Evolutionary conservation across 2,113 vertebrate genomes (phyloP).

Genomic region (Ailuropoda melanoleuca): DNA sequence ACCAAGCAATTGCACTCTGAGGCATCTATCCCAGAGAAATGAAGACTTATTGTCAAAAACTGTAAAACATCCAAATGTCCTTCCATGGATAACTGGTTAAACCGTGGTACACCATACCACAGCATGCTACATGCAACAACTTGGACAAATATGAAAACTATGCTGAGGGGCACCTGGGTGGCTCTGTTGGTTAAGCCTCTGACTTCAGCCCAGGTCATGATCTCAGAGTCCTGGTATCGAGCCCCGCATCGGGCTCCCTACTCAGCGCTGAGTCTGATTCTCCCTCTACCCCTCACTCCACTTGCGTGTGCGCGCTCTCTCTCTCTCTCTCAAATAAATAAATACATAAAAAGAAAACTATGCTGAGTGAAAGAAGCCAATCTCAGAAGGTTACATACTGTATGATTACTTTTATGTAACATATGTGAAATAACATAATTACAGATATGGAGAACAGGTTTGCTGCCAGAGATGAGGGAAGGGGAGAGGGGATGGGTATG

Average conservation of each 20-base stretch:
- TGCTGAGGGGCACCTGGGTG: background rate
- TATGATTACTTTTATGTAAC: background rate
- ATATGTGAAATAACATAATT: background rate
- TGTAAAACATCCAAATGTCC: background rate
- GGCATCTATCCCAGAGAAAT: background rate
- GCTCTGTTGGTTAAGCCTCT: background rate
- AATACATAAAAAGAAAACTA: background rate
- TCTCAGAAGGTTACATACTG: background rate
- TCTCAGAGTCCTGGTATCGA: background rate
- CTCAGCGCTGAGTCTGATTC: no score
- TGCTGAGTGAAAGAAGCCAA: background rate
- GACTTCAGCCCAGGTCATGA: background rate
- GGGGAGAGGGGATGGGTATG: background rate
- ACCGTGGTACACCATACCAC: background rate
- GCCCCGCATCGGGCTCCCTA: background rate
- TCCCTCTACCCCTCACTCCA: no score
- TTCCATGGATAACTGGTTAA: background rate
- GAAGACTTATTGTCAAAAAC: background rate
- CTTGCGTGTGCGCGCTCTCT: no score
- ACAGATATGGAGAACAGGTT: background rate
- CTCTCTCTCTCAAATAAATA: no score
- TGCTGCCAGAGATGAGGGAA: background rate
- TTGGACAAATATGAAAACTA: background rate
- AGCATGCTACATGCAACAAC: background rate
- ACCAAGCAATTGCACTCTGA: background rate